A percentile compares a stretch with the other conserved stretches of the same genome.
Evolutionary conservation across 2,888 invertebrate genomes (phyloP).

Genomic region (Panzeria rudis): DNA sequence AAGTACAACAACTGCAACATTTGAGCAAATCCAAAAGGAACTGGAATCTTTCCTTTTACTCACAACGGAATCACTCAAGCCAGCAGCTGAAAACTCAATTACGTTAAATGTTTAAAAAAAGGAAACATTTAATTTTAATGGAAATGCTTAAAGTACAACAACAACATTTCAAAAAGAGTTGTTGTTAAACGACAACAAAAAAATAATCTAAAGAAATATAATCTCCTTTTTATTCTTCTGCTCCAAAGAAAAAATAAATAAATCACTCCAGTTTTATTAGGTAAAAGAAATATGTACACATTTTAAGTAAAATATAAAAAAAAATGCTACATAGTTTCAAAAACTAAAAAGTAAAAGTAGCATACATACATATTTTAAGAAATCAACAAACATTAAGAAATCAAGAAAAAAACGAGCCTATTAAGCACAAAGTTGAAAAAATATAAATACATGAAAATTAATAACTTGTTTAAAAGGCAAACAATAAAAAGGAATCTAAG

Average conservation of each 20-base stretch:
- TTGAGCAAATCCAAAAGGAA: slow-evolving; percentile 56
- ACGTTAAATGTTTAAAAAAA: slow-evolving; percentile 28
- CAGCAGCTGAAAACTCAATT: slow-evolving; percentile 39
- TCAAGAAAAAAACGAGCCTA: slow-evolving; percentile 40
- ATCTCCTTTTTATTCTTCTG: slow-evolving; percentile 37
- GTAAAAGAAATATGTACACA: slow-evolving; percentile 57
- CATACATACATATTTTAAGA: slow-evolving; percentile 32
- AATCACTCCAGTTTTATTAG: slow-evolving; percentile 62
- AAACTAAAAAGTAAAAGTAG: slow-evolving; percentile 68
- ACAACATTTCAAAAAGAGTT: slow-evolving; percentile 45
- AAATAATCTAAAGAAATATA: slow-evolving; percentile 1
- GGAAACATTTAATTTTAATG: slow-evolving; percentile 18
- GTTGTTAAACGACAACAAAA: too few relatives aligned
- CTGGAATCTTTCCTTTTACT: slow-evolving; percentile 27
- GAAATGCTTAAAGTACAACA: slow-evolving; percentile 37
- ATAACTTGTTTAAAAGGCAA: slow-evolving; percentile 18
- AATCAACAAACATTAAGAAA: slow-evolving; percentile 57
- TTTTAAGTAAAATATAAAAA: slow-evolving; percentile 61
- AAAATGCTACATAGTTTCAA: slow-evolving; percentile 71
- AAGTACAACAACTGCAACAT: slow-evolving; percentile 65
- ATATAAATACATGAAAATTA: neutral
- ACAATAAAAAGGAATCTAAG: neutral
- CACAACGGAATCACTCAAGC: slow-evolving; percentile 8
- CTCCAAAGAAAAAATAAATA: slow-evolving; percentile 17
- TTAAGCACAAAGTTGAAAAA: slow-evolving; percentile 66